Evolutionary conservation across 2,888 invertebrate genomes (phyloP), one percentile per base, ranked within the genome.

Genomic region (Eupithecia tripunctaria): DNA sequence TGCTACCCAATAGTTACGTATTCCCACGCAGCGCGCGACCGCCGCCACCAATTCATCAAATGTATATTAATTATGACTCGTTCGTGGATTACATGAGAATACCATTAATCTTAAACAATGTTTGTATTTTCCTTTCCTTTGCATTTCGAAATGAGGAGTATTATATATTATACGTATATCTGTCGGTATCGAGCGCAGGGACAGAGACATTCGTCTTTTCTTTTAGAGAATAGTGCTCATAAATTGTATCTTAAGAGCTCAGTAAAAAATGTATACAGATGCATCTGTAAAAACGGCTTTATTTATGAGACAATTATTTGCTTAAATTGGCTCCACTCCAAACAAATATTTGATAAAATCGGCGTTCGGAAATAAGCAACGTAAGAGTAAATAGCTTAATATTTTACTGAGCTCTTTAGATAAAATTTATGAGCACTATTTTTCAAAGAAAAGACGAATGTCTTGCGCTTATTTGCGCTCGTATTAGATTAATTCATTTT

Each of bases 281-380:
- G n/a, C 69, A 71, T 63, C 63, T 41, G n/a, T 71, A 41, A 36
- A 10, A 41, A 5, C 62, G 12, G 67, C 15, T 68, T 56, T 41
- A 67, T 71, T 68, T 64, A 71, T 67, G 67, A 68, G 41, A 71
- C 63, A 68, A 41, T 51, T 67, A 27, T 62, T 67, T 60, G 47
- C n/a, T 43, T 21, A 41, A 32, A 43, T 68, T 71, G 67, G 71
- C 67, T 63, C 38, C 38, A n/a, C 27, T 56, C 67, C 67, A 71
- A 64, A 63, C 27, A 29, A 56, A 68, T 64, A 51, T 38, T 63
- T 64, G 63, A 64, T 68, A 41, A 56, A 71, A 56, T 71, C 27
- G 56, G 25, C 56, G 12, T 56, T 56, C 25, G 2, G 41, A 60
- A 60, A 60, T 27, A 60, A 29, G 18, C 29, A 60, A 18, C 29